phyloP scores from a whole-genome alignment of 2,888 invertebrate genomes.

The Morpho achilles region DNA sequence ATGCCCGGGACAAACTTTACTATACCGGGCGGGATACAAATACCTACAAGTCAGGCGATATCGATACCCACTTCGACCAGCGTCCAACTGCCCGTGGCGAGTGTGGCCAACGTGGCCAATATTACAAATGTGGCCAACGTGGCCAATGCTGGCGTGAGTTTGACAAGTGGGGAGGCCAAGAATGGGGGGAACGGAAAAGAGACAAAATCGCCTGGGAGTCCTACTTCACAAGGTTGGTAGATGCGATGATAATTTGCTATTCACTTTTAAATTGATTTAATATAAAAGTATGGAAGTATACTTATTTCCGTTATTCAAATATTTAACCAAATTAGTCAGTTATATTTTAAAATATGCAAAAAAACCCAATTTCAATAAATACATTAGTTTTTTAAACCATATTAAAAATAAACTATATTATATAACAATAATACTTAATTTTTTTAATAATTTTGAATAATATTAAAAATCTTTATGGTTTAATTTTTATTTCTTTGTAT shows the following conservation, averaged over 20 bases:
- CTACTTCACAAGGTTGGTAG: conserved; percentile 62
- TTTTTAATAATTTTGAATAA: no score
- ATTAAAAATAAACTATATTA: no score
- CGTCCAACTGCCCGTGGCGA: conserved; percentile 40
- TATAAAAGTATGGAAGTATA: no score
- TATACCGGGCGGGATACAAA: conserved; percentile 43
- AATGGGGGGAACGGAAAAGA: conserved; percentile 39
- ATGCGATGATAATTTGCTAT: background rate
- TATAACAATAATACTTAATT: no score
- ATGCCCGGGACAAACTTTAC: conserved; percentile 78
- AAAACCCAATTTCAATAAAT: no score
- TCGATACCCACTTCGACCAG: conserved; percentile 47
- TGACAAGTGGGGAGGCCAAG: conserved; percentile 66
- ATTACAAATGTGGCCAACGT: conserved; percentile 75
- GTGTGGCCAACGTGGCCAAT: conserved; percentile 36
- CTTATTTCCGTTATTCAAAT: no score
- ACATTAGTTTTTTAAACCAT: no score
- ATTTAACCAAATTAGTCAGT: no score
- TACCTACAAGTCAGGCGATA: conserved; percentile 44
- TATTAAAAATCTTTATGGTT: no score
- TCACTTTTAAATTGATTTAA: background rate
- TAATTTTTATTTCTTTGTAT: no score
- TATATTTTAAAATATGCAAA: no score
- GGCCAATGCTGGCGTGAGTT: conserved; percentile 43
- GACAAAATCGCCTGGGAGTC: conserved; percentile 24